Percentiles rank a stretch among this genome's conserved stretches.
phyloP scores from a whole-genome alignment of 1,140 invertebrate genomes.

The Neodiprion pinetum region DNA sequence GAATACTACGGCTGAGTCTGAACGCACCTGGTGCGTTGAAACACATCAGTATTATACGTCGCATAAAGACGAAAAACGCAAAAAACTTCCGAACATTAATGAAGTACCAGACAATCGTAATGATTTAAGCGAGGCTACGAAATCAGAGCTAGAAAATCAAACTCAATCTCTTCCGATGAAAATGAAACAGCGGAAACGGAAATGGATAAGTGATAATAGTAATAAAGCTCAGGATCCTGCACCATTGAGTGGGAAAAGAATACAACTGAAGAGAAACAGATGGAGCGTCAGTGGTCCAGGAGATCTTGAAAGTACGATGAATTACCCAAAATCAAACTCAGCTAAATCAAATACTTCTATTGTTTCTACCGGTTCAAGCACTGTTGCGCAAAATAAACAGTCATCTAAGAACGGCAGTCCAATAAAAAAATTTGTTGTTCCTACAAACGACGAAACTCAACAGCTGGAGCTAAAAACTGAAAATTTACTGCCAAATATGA shows the following conservation, averaged over 20 bases:
- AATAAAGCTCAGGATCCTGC: neutral
- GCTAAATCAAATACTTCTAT: neutral
- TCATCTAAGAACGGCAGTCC: too few species aligned
- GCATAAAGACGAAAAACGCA: neutral
- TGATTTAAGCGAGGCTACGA: neutral
- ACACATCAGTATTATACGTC: neutral
- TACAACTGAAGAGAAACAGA: neutral
- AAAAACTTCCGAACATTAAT: neutral
- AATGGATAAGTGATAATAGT: neutral
- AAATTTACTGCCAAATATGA: too few species aligned
- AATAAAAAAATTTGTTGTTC: too few species aligned
- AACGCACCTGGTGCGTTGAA: neutral
- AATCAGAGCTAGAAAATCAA: too few species aligned
- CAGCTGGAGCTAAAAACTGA: too few species aligned
- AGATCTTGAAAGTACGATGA: neutral
- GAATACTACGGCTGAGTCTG: neutral
- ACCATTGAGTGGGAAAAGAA: neutral
- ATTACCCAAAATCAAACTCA: neutral
- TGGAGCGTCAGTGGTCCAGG: neutral
- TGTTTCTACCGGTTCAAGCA: too few species aligned
- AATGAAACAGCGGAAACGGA: neutral
- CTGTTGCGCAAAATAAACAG: too few species aligned
- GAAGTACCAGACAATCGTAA: neutral
- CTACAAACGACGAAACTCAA: too few species aligned
- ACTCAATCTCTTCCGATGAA: too few species aligned